Evolutionary conservation across 2,888 invertebrate species (phyloP).

Genomic region (Siphlonurus alternatus): DNA sequence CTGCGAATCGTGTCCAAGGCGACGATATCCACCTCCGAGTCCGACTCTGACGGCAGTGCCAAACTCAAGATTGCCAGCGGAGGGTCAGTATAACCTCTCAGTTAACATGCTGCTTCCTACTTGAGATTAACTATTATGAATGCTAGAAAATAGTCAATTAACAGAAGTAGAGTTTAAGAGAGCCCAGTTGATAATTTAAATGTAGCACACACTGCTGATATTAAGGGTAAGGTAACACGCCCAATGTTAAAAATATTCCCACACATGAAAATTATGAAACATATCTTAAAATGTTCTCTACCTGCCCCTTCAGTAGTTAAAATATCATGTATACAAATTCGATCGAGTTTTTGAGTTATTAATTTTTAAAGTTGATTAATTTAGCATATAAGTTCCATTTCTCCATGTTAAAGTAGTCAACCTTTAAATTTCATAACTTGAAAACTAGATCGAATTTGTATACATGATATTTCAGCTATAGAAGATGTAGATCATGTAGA

Average conservation of each 20-base stretch:
- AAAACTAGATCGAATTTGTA: too few species aligned
- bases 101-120: not conserved
- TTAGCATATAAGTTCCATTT: too few species aligned
- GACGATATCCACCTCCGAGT: constrained; percentile 83
- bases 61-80: constrained; percentile 38
- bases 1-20: constrained; percentile 84
- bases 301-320: too few species aligned
- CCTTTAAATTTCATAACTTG: too few species aligned
- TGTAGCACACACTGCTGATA: not conserved
- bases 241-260: too few species aligned
- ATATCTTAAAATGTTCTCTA: too few species aligned
- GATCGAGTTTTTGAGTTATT: too few species aligned
- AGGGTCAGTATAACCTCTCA: constrained; percentile 21
- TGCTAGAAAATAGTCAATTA: not conserved
- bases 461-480: too few species aligned
- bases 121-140: not conserved
- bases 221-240: not conserved
- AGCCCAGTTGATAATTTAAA: not conserved
- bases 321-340: too few species aligned
- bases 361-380: not conserved
- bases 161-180: not conserved
- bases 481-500: too few species aligned
- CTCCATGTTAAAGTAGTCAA: too few species aligned
- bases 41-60: constrained; percentile 31
- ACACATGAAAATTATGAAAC: too few species aligned